Percentiles rank a stretch among this genome's conserved stretches.
Conservation (phyloP, 2,888 invertebrate species). For the Sycophila texana region DNA sequence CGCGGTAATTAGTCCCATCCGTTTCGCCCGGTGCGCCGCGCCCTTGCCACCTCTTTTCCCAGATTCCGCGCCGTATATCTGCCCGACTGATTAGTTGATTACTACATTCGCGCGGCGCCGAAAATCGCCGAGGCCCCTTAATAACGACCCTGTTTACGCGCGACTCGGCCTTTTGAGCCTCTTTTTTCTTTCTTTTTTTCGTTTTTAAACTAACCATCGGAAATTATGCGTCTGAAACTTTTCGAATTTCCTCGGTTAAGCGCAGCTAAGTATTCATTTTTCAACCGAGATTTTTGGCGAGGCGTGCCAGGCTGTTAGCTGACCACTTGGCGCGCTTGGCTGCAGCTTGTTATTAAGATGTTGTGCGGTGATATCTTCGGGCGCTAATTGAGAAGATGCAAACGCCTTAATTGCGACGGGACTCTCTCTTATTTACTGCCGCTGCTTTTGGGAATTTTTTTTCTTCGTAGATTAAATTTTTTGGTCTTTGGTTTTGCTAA, state of each 20-base stretch:
- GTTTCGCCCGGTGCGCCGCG: constrained; percentile 24
- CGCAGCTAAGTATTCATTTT: no score
- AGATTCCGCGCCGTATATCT: constrained; percentile 46
- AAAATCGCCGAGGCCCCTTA: constrained; percentile 15
- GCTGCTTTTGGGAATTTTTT: no score
- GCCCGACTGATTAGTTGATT: constrained; percentile 55
- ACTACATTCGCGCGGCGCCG: constrained; percentile 25
- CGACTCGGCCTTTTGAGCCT: neutral
- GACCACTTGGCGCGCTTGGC: neutral
- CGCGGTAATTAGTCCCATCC: constrained; percentile 52
- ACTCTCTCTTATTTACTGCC: no score
- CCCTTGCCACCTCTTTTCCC: neutral
- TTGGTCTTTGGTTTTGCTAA: neutral
- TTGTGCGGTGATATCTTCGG: constrained; percentile 1
- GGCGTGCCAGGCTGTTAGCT: constrained; percentile 13
- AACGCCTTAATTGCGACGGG: constrained; percentile 14
- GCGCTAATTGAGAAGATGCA: constrained; percentile 4
- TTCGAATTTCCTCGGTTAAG: constrained; percentile 25
- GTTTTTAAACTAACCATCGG: neutral
- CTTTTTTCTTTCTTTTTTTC: neutral
- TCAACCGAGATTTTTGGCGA: neutral
- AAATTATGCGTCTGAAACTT: constrained; percentile 23
- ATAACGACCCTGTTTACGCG: constrained; percentile 51
- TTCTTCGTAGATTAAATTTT: no score
- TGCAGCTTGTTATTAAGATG: constrained; percentile 34